These are phyloP conservation scores for Scomber japonicus DNA, from an alignment of 2,113 vertebrate species.

Conservation along the genomic window DNA sequence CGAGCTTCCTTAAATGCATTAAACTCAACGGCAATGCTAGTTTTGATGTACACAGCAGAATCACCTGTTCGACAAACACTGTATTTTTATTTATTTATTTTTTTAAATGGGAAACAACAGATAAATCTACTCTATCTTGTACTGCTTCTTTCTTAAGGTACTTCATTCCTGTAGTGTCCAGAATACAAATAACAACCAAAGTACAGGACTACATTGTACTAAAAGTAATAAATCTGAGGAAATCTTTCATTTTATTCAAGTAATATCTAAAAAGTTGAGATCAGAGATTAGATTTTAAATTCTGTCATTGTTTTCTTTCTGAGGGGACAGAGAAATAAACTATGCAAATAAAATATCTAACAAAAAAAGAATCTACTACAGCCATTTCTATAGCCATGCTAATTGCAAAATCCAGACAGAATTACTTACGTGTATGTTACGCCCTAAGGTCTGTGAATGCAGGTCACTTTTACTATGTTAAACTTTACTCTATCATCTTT, in stretches of 20 bases:
- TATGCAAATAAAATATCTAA: not conserved
- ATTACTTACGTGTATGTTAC: constrained; percentile 36
- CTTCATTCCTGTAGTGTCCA: too few species aligned
- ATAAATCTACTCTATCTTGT: too few species aligned
- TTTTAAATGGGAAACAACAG: too few species aligned
- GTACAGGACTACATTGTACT: too few species aligned
- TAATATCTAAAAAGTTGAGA: not conserved
- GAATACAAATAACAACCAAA: too few species aligned
- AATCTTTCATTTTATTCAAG: too few species aligned
- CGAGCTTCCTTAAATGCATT: not conserved
- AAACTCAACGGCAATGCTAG: not conserved
- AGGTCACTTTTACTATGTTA: constrained; percentile 8
- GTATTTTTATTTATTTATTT: too few species aligned
- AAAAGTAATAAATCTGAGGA: too few species aligned
- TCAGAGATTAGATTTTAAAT: not conserved
- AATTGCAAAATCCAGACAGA: constrained; percentile 18
- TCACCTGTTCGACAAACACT: not conserved
- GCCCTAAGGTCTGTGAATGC: constrained; percentile 22
- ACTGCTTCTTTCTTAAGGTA: too few species aligned
- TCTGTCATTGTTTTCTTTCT: not conserved
- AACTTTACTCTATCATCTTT: constrained; percentile 28
- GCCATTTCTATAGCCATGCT: constrained; percentile 2
- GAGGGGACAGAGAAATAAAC: constrained; percentile 2
- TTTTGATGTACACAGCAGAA: not conserved
- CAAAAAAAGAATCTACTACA: not conserved